Evolutionary conservation across 2,797 vertebrate species (phyloP), one percentile per base, ranked within the genome.

Genomic region (Phyllotis vaccarum): DNA sequence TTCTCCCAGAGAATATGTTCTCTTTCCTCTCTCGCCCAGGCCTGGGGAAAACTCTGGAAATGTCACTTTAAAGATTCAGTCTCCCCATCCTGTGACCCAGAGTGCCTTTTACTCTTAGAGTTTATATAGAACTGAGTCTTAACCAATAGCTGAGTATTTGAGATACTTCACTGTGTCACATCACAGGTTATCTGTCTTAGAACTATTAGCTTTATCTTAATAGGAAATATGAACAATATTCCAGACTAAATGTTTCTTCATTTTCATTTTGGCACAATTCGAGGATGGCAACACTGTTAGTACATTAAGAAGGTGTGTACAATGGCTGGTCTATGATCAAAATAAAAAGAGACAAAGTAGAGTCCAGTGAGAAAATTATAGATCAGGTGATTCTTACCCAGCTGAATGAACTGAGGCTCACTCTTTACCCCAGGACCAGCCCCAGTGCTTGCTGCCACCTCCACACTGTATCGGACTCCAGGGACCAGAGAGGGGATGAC

Each of bases 341-440:
- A 87, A 76, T 4, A 11, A 17, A 58, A 56, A 54, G 9, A 95
- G 9, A 93, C 93, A 80, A 97, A 96, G 95, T 64, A 90, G 79
- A 43, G 27, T 13, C 16, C 29, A 0, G 2, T 13, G 64, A 72
- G 29, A 64, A 34, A n/a, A 0, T 29, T 52, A 43, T 0, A 64
- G 82, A 64, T 29, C 16, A 24, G 0, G 37, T 6, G 74, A 96
- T 29, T 86, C 99, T 99, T 97, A 99, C 99, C 99, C 96, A 99
- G 97, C 82, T 99, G 99, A 97, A 99, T 99, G 98, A 99, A 99
- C 43, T 99, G 99, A 11, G 99, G 98, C 62, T 99, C 99, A 0
- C 99, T 99, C 98, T 99, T 99, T 96, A 99, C 99, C 62, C 99
- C 99, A 0, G 99, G 98, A 29, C 99, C 99, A 0, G 99, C 99